A percentile compares a stretch with the other conserved stretches of the same genome.
These are phyloP conservation scores for Erinaceus europaeus DNA, from an alignment of 2,113 vertebrate genomes.

Conservation along the genomic window DNA sequence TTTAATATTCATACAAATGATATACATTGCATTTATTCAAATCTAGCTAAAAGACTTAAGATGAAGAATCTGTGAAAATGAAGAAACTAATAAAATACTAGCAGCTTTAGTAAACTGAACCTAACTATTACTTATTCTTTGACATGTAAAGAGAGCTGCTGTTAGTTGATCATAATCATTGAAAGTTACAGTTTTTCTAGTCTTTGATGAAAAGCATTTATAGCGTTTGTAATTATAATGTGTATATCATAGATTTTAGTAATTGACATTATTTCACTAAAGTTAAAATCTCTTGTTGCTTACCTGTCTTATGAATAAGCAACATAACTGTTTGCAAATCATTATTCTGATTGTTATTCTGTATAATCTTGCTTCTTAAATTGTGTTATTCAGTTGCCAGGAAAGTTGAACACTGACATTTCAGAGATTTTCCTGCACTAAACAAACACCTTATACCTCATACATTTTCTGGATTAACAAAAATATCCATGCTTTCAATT, in stretches of 20 bases:
- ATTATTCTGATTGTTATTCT: neutral
- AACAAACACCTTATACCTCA: neutral
- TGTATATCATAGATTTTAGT: neutral
- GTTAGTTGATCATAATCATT: neutral
- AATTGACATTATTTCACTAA: slow-evolving; percentile 14
- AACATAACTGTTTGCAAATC: neutral
- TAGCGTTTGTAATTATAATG: neutral
- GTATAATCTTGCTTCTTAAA: neutral
- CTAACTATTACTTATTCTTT: neutral
- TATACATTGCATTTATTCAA: neutral
- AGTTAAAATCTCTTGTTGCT: neutral
- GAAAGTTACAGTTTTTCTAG: neutral
- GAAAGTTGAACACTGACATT: neutral
- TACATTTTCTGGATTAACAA: neutral
- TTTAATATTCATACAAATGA: neutral
- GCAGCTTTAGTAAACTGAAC: neutral
- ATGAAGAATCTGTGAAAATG: neutral
- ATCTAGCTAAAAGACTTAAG: neutral
- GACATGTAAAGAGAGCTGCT: neutral
- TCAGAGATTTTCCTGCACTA: neutral
- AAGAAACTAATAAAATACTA: neutral
- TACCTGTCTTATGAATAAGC: neutral
- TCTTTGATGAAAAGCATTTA: neutral
- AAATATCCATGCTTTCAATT: neutral
- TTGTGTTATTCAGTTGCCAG: neutral